Percentiles rank a stretch among this genome's conserved stretches.
phyloP scores from a whole-genome alignment of 1,140 invertebrate genomes.

The Megalonaias nervosa region DNA sequence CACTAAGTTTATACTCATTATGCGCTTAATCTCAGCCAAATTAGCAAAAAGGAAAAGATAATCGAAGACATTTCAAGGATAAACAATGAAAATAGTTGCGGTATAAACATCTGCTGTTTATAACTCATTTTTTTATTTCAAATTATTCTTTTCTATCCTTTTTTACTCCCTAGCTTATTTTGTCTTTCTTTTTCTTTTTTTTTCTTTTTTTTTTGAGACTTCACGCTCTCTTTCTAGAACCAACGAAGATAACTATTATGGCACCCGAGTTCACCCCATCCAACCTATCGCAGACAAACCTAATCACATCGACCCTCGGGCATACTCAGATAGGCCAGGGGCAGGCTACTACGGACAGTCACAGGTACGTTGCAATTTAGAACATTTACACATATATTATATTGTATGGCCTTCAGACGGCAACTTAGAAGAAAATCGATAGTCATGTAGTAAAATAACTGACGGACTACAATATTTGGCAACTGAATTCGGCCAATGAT shows the following conservation, averaged over 20 bases:
- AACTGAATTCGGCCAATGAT: too few species aligned
- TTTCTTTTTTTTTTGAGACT: conserved; percentile 3
- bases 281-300: conserved; percentile 36
- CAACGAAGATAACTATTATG: not conserved
- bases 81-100: too few species aligned
- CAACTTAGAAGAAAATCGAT: too few species aligned
- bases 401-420: too few species aligned
- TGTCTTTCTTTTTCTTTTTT: not conserved
- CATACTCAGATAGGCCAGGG: conserved; percentile 17
- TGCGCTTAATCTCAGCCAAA: too few species aligned
- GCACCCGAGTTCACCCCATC: conserved; percentile 21
- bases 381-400: too few species aligned
- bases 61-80: too few species aligned
- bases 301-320: conserved; percentile 30
- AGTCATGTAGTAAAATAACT: too few species aligned
- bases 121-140: not conserved
- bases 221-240: too few species aligned
- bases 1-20: too few species aligned
- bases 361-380: conserved; percentile 8
- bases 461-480: too few species aligned
- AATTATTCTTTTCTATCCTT: not conserved
- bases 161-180: not conserved
- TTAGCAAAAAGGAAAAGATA: too few species aligned
- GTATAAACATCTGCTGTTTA: not conserved
- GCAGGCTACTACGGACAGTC: conserved; percentile 24